A percentile compares a stretch with the other conserved stretches of the same genome.
Evolutionary conservation across 1,140 invertebrate species (phyloP).

Genomic region (Neoseiulus cucumeris): DNA sequence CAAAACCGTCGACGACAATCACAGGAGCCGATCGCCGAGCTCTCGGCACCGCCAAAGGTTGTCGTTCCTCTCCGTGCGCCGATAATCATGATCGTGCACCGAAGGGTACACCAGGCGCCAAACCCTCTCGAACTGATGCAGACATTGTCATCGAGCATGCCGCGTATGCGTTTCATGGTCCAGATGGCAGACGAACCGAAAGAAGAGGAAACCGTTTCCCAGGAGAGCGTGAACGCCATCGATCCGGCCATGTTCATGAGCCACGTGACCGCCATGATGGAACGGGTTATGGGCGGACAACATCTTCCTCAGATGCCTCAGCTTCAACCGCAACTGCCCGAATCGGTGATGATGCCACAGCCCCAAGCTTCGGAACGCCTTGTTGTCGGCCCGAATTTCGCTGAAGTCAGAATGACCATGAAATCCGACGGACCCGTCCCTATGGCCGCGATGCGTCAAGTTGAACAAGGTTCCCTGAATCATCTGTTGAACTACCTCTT

Average conservation of each 20-base stretch:
- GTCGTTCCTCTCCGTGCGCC: neutral
- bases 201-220: neutral
- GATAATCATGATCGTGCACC: neutral
- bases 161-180: neutral
- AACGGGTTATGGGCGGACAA: neutral
- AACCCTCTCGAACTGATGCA: neutral
- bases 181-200: neutral
- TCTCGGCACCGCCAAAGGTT: neutral
- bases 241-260: constrained; percentile 3
- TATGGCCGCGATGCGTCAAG: neutral
- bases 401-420: constrained; percentile 4
- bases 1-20: neutral
- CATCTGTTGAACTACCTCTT: neutral
- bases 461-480: constrained; percentile 2
- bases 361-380: neutral
- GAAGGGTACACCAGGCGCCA: neutral
- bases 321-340: neutral
- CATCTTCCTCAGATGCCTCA: too few species aligned
- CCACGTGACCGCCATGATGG: constrained; percentile 7
- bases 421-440: neutral
- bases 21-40: neutral
- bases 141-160: neutral
- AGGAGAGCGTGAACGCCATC: neutral
- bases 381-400: neutral
- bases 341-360: neutral